Evolutionary conservation across 2,797 vertebrate genomes (phyloP), one percentile per base, ranked within the genome.

Genomic region (Hapalemur alaotrensis): DNA sequence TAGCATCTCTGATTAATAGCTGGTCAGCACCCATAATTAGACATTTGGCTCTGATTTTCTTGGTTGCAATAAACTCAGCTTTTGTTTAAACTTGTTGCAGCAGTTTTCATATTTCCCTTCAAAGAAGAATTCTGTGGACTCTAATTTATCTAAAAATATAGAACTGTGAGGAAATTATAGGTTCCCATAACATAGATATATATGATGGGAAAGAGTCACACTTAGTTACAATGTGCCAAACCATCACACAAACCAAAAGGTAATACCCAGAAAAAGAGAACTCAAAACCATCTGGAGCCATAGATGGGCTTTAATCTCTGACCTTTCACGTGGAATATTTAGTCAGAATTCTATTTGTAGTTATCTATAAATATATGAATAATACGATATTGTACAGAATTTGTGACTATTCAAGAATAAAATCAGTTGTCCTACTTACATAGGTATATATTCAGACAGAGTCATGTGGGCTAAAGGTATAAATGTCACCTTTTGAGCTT

Each of bases 21-120:
- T 95, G 87, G 54, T 81, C 73, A 97, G 84, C 32, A 73, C 38
- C 54, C 89, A 70, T 72, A 95, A 97, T 97, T 95, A 87, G 95
- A 87, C 67, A 75, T 93, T 95, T 93, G 76, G 59, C 78, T 87
- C 41, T 85, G 65, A 63, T 85, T 50, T 95, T 87, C 43, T 85
- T 76, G 50, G 57, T 83, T 89, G 41, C 84, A 96, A 95, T 67
- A 95, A 79, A 93, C 41, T 87, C 28, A 86, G 80, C 48, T 94
- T 95, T 80, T 59, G 57, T 67, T 97, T 54, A 38, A 93, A 95
- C 48, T 91, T 70, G 28, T 93, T 96, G 57, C 50, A 82, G 48
- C 2, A 17, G 38, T 79, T 86, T 93, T 94, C 83, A 91, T 54
- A 75, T 85, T 92, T 89, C 20, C 23, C 57, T 96, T 96, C 78